A percentile compares a stretch with the other conserved stretches of the same genome.
Evolutionary conservation across 2,113 vertebrate genomes (phyloP).

Genomic region (Macquaria ambigua): DNA sequence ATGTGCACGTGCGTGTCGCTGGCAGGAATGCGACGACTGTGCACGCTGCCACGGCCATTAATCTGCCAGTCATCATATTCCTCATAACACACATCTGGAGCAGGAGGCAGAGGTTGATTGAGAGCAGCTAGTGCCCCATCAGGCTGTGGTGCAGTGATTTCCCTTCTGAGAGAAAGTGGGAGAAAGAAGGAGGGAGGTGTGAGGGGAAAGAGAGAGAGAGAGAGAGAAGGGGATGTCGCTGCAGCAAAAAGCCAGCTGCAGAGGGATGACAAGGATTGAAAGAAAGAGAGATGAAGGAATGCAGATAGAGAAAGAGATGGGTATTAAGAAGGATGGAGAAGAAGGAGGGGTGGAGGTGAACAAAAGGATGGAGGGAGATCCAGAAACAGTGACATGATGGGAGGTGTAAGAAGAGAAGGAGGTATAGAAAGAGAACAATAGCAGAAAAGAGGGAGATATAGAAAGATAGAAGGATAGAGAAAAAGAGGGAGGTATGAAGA

Average conservation of each 20-base stretch:
- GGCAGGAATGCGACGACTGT: background rate
- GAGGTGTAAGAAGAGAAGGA: background rate
- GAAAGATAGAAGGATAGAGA: background rate
- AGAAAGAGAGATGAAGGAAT: slow-evolving; percentile 52
- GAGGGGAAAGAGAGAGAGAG: slow-evolving; percentile 19
- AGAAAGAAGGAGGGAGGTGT: slow-evolving; percentile 49
- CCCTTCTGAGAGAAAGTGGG: slow-evolving; percentile 66
- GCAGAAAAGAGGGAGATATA: background rate
- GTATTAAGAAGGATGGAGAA: slow-evolving; percentile 8
- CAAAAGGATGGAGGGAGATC: background rate
- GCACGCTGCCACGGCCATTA: background rate
- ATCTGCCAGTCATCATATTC: slow-evolving; percentile 24
- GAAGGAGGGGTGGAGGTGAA: background rate
- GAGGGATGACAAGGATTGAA: slow-evolving; percentile 62
- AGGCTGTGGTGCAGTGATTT: slow-evolving; percentile 74
- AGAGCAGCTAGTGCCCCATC: slow-evolving; percentile 50
- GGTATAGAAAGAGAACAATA: background rate
- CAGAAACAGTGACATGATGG: slow-evolving; percentile 1
- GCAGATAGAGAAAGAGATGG: slow-evolving; percentile 27
- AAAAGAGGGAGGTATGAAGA: background rate
- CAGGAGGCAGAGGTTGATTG: slow-evolving; percentile 31
- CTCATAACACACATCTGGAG: slow-evolving; percentile 55
- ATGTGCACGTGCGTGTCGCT: background rate
- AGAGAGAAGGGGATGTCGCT: slow-evolving; percentile 52
- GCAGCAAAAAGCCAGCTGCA: slow-evolving; percentile 78